These are phyloP conservation scores for Drosophila teissieri DNA, from an alignment of 1,140 invertebrate species.

Conservation along the genomic window DNA sequence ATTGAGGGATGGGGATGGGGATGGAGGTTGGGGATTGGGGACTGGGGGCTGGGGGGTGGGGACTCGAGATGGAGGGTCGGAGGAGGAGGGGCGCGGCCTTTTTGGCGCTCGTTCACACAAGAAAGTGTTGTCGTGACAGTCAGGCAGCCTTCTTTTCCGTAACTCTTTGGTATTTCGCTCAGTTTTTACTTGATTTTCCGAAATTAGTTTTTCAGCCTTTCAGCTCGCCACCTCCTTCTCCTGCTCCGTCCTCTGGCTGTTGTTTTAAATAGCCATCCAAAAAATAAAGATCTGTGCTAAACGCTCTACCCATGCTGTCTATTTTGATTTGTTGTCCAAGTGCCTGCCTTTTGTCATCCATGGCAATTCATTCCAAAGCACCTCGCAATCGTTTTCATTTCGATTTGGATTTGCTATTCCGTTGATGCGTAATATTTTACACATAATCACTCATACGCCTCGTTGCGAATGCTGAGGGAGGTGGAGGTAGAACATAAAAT, in stretches of 20 bases:
- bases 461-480: slow-evolving; percentile 6
- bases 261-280: slow-evolving; percentile 75
- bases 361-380: slow-evolving; percentile 29
- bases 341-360: slow-evolving; percentile 55
- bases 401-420: slow-evolving; percentile 16
- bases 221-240: neutral
- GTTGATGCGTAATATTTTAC: slow-evolving; percentile 78
- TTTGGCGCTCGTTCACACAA: slow-evolving; percentile 81
- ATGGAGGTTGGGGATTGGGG: slow-evolving; percentile 1
- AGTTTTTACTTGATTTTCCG: slow-evolving; percentile 83
- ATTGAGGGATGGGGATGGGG: slow-evolving; percentile 2
- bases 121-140: slow-evolving; percentile 62
- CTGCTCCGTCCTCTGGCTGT: slow-evolving; percentile 2
- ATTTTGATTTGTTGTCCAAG: slow-evolving; percentile 83
- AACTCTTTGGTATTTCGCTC: slow-evolving; percentile 81
- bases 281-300: slow-evolving; percentile 78
- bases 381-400: slow-evolving; percentile 34
- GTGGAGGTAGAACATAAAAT: slow-evolving; percentile 14
- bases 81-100: slow-evolving; percentile 57
- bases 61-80: slow-evolving; percentile 9
- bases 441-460: slow-evolving; percentile 78
- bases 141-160: slow-evolving; percentile 70
- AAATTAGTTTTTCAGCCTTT: slow-evolving; percentile 76
- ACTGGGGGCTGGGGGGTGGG: slow-evolving; percentile 3
- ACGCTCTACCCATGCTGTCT: slow-evolving; percentile 79